Base-by-base conservation (phyloP, 2,113 vertebrate species). In the Penelope pileata region DNA sequence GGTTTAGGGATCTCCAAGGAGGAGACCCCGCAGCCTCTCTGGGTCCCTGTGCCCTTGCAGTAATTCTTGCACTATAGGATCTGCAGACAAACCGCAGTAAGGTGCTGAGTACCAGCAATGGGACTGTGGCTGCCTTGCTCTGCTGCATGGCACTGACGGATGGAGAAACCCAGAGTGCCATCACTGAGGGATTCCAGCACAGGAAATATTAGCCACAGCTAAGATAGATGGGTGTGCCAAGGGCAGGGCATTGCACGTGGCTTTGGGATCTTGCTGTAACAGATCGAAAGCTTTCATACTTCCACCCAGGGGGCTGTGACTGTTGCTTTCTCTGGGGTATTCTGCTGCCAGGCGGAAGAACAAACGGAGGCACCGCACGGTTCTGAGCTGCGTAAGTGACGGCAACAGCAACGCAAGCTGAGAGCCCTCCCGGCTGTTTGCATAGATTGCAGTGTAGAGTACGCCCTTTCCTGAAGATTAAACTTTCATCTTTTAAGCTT, bases 381-480 rank as follows among this genome's bases (percentile, higher is more conserved):
- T 73, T 79, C 84, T 51, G 72, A 77, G 75, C 76, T 48, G 69
- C 89, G 51, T 32, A 72, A 90, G 63, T 58, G 87, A 24, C 72
- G 77, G 64, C 77, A 94, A 63, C 68, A 72, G 21, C 66, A 26
- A 0, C 27, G 68, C 7, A 50, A 85, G 77, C 86, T 82, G 92
- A 88, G 81, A 93, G 40, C 59, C 89, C 92, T 80, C 40, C 2
- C 0, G 95, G 96, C 47, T 0, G 9, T 89, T 94, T 91, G 86
- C 81, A 78, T 90, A 38, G 18, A 90, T 93, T 56, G 68, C 79
- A 90, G 68, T 51, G 50, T 29, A 64, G 91, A 93, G 91, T 43
- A 95, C 38, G 4, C 87, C 93, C 93, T 95, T 90, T 93, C 51
- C 93, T 93, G 75, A 47, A 78, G 87, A 94, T 91, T 86, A 95